These are phyloP conservation scores for Sylvicola fuscatus DNA, from an alignment of 2,888 invertebrate genomes.

Conservation along the genomic window DNA sequence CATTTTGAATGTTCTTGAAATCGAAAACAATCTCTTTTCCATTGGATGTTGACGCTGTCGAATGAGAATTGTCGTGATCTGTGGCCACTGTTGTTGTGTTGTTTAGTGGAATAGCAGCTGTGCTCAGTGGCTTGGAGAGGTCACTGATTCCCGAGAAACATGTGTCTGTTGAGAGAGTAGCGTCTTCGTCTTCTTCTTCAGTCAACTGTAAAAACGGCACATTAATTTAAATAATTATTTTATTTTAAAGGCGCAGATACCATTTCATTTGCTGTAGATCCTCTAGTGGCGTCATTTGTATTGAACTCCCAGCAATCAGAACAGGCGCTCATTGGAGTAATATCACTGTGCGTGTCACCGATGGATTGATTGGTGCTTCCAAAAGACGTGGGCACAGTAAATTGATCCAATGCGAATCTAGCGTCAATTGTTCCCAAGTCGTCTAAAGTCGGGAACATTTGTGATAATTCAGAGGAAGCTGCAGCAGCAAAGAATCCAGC, in stretches of 20 bases:
- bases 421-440: constrained; percentile 30
- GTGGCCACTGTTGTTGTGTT: not conserved
- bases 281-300: constrained; percentile 45
- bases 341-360: constrained; percentile 30
- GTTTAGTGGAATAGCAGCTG: not conserved
- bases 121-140: no score
- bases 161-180: constrained; percentile 32
- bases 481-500: constrained; percentile 18
- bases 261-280: constrained; percentile 38
- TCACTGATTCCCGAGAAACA: constrained; percentile 17
- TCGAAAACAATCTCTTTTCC: not conserved
- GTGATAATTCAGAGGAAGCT: constrained; percentile 18
- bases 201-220: constrained; percentile 24
- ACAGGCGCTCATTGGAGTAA: constrained; percentile 45
- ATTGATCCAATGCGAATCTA: constrained; percentile 24
- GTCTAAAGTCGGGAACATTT: constrained; percentile 33
- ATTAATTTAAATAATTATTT: not conserved
- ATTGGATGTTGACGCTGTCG: not conserved
- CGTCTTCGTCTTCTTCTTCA: constrained; percentile 34
- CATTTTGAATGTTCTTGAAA: not conserved
- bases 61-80: no score
- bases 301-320: constrained; percentile 38
- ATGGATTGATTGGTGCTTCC: no score
- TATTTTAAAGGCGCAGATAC: constrained; percentile 9
- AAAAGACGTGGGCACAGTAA: not conserved